phyloP scores from a whole-genome alignment of 2,888 invertebrate species.

The Mimumesa dahlbomi region DNA sequence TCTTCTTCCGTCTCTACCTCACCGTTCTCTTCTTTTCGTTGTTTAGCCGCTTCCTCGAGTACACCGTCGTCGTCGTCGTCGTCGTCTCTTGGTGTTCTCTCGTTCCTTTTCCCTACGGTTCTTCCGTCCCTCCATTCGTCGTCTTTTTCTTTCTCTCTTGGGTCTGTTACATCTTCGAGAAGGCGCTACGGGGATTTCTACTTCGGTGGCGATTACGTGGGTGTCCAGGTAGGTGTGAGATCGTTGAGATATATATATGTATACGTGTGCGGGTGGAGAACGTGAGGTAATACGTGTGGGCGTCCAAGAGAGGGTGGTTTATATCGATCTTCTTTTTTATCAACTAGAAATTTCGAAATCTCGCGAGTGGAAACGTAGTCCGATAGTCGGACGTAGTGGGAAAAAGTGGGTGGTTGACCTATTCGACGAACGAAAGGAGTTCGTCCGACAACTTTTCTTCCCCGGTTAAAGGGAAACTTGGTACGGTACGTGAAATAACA shows the following conservation, averaged over 20 bases:
- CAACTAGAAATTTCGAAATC: constrained; percentile 57
- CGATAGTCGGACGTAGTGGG: neutral
- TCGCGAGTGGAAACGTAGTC: constrained; percentile 6
- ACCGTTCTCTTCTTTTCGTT: neutral
- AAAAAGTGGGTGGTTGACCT: neutral
- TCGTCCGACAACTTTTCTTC: neutral
- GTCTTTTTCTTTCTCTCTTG: neutral
- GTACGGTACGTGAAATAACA: neutral
- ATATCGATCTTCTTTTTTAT: constrained; percentile 62
- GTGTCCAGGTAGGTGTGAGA: constrained; percentile 54
- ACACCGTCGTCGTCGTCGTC: too few species aligned
- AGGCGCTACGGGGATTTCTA: constrained; percentile 77
- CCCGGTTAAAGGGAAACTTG: neutral
- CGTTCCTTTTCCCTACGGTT: neutral
- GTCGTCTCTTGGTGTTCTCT: too few species aligned
- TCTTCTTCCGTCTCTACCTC: neutral
- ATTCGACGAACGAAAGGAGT: constrained; percentile 2
- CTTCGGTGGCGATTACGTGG: constrained; percentile 70
- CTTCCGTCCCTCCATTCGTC: neutral
- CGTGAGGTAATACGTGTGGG: constrained; percentile 43
- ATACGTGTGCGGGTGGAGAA: constrained; percentile 37
- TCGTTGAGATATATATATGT: constrained; percentile 42
- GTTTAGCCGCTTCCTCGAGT: neutral
- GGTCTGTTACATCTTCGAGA: constrained; percentile 77
- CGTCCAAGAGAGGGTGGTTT: constrained; percentile 22